Evolutionary conservation across 2,797 vertebrate genomes (phyloP).

Genomic region (Oryzias dopingdopingensis): DNA sequence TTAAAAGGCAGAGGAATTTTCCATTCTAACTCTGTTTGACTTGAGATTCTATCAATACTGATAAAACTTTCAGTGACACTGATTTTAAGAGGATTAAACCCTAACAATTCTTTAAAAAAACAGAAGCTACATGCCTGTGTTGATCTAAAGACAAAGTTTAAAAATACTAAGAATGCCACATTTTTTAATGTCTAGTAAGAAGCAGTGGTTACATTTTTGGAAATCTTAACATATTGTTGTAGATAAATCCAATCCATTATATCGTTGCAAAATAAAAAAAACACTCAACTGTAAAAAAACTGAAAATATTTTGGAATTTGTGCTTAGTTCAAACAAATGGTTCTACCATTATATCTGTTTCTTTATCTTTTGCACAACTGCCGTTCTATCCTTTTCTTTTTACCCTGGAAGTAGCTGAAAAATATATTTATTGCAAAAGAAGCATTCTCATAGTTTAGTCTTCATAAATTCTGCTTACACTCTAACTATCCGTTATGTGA

Average conservation of each 20-base stretch:
- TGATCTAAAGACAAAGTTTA: conserved; percentile 12
- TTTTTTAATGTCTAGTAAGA: no score
- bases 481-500: not conserved
- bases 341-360: conserved; percentile 11
- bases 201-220: no score
- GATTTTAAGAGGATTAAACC: conserved; percentile 46
- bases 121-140: conserved; percentile 23
- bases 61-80: conserved; percentile 56
- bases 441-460: conserved; percentile 7
- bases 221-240: no score
- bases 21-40: conserved; percentile 57
- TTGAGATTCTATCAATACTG: conserved; percentile 64
- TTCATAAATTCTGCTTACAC: conserved; percentile 3
- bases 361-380: conserved; percentile 14
- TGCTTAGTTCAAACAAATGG: conserved; percentile 25
- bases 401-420: not conserved
- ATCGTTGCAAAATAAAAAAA: no score
- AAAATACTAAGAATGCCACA: not conserved
- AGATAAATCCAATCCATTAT: no score
- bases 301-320: conserved; percentile 12
- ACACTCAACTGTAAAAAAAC: conserved; percentile 20
- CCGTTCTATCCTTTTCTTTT: conserved; percentile 10
- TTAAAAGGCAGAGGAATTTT: conserved; percentile 37
- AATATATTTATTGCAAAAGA: conserved; percentile 12
- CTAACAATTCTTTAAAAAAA: conserved; percentile 37